phyloP scores from a whole-genome alignment of 2,888 invertebrate genomes.

The Dasypogon diadema region DNA sequence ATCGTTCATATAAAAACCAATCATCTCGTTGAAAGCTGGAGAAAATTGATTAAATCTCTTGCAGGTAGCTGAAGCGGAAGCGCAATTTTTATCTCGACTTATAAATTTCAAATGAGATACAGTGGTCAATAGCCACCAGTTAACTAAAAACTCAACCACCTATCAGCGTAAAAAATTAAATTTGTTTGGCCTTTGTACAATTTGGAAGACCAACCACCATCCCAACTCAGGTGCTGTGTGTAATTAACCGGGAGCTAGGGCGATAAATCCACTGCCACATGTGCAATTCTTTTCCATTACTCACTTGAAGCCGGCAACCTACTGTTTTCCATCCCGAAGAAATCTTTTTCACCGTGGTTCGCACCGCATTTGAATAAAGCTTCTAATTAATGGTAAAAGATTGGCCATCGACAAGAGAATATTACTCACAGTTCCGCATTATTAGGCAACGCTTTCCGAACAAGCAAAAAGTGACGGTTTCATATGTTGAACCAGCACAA shows the following conservation, averaged over 20 bases:
- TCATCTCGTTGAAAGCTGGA: not conserved
- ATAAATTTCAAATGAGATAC: not conserved
- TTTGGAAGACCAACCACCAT: not conserved
- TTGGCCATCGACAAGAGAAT: conserved; percentile 35
- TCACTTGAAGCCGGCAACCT: not conserved
- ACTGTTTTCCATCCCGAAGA: conserved; percentile 18
- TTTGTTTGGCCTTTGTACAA: conserved; percentile 24
- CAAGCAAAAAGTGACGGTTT: conserved; percentile 26
- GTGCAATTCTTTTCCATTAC: not conserved
- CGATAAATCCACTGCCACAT: conserved; percentile 1
- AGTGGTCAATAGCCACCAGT: conserved; percentile 23
- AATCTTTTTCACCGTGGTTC: conserved; percentile 12
- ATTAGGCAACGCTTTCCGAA: conserved; percentile 4
- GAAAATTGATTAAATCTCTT: conserved; percentile 1
- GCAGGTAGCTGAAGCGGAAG: not conserved
- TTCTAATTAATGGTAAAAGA: conserved; percentile 50
- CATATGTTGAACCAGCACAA: not conserved
- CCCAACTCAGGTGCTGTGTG: not conserved
- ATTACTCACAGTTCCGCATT: conserved; percentile 36
- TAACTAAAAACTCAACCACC: conserved; percentile 34
- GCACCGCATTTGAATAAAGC: conserved; percentile 38
- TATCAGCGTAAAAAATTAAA: conserved; percentile 49
- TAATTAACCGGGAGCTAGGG: conserved; percentile 21
- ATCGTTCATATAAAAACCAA: not conserved
- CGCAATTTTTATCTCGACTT: not conserved